These are phyloP conservation scores for Cantharis lateralis DNA, from an alignment of 2,888 invertebrate genomes.

Conservation along the genomic window DNA sequence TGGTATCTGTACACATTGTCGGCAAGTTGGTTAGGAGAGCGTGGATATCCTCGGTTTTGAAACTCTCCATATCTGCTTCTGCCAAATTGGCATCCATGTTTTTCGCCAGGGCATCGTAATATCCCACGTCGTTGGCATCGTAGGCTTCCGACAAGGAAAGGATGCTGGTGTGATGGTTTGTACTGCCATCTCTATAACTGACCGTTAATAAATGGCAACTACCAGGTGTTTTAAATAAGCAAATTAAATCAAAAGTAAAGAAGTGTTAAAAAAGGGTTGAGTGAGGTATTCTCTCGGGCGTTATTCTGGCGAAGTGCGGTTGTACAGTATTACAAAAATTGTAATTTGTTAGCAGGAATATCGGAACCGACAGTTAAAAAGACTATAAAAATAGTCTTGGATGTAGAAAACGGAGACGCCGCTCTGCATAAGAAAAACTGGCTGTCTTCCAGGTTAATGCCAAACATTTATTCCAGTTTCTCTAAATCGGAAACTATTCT, in stretches of 20 bases:
- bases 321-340: background rate
- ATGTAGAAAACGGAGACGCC: background rate
- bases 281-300: background rate
- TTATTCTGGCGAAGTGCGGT: background rate
- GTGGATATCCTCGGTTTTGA: constrained; percentile 89
- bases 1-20: constrained; percentile 64
- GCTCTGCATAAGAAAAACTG: background rate
- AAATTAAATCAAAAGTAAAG: background rate
- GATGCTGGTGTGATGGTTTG: constrained; percentile 80
- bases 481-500: background rate
- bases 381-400: background rate
- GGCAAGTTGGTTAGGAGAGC: constrained; percentile 80
- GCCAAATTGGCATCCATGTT: constrained; percentile 92
- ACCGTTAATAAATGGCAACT: constrained; percentile 10
- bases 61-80: constrained; percentile 94
- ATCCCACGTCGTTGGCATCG: constrained; percentile 66
- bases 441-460: background rate
- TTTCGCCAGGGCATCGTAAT: constrained; percentile 84
- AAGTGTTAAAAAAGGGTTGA: background rate
- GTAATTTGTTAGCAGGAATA: background rate
- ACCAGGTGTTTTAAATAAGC: background rate
- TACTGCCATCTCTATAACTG: constrained; percentile 79
- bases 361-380: background rate
- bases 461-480: background rate
- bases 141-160: constrained; percentile 82